Evolutionary conservation across 1,140 invertebrate genomes (phyloP).

Genomic region (Carposina sasakii): DNA sequence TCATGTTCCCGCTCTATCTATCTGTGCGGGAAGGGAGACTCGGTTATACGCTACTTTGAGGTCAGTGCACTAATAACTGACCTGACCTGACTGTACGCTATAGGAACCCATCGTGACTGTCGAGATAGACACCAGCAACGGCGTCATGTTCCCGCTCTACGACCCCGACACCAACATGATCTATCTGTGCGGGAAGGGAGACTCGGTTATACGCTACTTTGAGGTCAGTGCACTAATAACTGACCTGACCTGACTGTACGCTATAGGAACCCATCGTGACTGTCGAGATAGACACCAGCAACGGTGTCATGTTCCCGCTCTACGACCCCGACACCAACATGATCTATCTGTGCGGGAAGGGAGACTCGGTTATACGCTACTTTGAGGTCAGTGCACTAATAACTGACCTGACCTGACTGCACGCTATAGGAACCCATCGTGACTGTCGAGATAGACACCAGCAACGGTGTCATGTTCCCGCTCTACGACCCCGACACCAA

Average conservation of each 20-base stretch:
- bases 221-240: conserved; percentile 65
- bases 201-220: conserved; percentile 86
- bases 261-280: conserved; percentile 93
- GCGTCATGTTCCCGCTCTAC: conserved; percentile 98
- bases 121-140: conserved; percentile 97
- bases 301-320: conserved; percentile 97
- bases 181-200: conserved; percentile 96
- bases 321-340: conserved; percentile 98
- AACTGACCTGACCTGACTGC: too few species aligned
- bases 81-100: too few species aligned
- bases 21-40: conserved; percentile 96
- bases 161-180: conserved; percentile 98
- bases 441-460: conserved; percentile 96
- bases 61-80: conserved; percentile 45
- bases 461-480: conserved; percentile 98
- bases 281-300: conserved; percentile 97
- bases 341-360: conserved; percentile 97
- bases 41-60: conserved; percentile 84
- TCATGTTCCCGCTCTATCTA: conserved; percentile 98
- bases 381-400: conserved; percentile 73
- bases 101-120: conserved; percentile 95
- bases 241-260: too few species aligned
- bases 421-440: conserved; percentile 93
- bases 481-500: conserved; percentile 98
- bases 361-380: conserved; percentile 86